A percentile compares a stretch with the other conserved stretches of the same genome.
Conservation (phyloP, 23 tunicate genomes). For the Trididemnum clinides region DNA sequence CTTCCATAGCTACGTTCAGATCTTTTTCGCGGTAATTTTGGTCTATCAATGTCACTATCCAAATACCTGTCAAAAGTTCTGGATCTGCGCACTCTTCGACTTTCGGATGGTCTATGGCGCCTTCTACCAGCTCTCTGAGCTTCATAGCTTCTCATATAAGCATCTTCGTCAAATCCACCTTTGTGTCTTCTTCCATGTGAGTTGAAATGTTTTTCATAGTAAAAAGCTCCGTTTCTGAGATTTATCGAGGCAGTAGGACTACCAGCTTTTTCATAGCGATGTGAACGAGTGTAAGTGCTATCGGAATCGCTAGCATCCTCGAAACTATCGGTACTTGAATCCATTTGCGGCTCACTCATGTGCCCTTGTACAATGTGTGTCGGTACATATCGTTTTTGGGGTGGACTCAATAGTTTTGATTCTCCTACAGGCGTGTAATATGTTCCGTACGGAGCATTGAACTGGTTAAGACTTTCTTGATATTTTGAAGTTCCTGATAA, state of each 20-base stretch:
- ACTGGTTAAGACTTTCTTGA: not conserved
- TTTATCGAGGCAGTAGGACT: not conserved
- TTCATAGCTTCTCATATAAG: conserved; percentile 8
- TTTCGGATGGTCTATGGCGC: not conserved
- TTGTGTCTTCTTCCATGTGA: not conserved
- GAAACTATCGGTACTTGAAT: not conserved
- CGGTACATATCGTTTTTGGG: not conserved
- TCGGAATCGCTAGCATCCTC: not conserved
- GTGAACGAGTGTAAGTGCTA: not conserved
- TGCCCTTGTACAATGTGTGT: not conserved
- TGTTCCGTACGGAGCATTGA: not conserved
- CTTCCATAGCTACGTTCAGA: no score
- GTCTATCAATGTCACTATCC: no score
- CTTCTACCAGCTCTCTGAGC: not conserved
- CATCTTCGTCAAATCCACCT: not conserved
- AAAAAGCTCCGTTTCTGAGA: not conserved
- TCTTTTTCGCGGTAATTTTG: no score
- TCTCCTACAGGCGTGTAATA: conserved; percentile 1
- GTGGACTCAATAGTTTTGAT: not conserved
- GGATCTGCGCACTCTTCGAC: not conserved
- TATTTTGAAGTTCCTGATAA: not conserved
- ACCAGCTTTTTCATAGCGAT: not conserved
- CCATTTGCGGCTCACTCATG: not conserved
- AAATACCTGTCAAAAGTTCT: no score
- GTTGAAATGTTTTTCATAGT: not conserved